These are phyloP conservation scores for Bubo bubo DNA, from an alignment of 2,113 vertebrate species.

Conservation along the genomic window DNA sequence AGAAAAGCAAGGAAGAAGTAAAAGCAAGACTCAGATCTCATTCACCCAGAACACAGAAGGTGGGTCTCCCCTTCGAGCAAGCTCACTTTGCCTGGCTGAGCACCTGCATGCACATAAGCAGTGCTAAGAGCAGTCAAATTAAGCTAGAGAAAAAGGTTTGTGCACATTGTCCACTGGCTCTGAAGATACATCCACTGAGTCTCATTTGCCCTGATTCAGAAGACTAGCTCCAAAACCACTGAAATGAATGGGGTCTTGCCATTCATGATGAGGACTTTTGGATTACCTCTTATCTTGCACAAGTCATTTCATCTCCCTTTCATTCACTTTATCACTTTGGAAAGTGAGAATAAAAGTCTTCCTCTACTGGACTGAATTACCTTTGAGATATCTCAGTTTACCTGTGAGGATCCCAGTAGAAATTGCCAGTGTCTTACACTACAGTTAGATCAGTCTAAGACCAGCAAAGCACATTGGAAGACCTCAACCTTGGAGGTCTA, in stretches of 20 bases:
- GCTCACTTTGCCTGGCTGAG: not conserved
- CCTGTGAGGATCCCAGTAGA: not conserved
- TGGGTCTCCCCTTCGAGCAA: not conserved
- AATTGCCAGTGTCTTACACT: not conserved
- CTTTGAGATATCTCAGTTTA: not conserved
- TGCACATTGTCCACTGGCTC: not conserved
- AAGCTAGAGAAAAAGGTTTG: not conserved
- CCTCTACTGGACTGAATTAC: not conserved
- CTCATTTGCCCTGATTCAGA: accelerated
- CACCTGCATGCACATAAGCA: not conserved
- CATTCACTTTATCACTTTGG: not conserved
- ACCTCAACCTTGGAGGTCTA: not conserved
- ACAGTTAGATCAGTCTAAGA: not conserved
- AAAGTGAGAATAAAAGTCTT: not conserved
- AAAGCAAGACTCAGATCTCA: not conserved
- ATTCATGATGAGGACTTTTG: accelerated
- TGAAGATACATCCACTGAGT: accelerated
- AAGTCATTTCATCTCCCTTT: not conserved
- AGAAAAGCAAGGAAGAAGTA: not conserved
- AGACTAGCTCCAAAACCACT: not conserved
- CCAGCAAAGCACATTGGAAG: not conserved
- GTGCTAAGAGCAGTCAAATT: not conserved
- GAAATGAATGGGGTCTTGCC: not conserved
- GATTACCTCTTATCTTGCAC: not conserved
- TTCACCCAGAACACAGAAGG: not conserved